phyloP scores from a whole-genome alignment of 1,140 invertebrate genomes.

The Chrysomallon squamiferum region DNA sequence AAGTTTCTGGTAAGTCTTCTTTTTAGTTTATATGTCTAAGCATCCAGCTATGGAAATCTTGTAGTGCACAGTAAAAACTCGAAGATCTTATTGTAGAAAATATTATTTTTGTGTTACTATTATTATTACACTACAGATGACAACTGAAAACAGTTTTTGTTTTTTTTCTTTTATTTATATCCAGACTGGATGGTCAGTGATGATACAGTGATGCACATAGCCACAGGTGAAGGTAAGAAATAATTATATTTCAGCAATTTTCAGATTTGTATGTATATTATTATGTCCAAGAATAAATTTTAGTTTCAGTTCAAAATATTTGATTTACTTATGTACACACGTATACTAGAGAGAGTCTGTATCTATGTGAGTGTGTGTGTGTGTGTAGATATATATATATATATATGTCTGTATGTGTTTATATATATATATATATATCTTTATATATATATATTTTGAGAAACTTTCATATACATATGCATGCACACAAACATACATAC shows the following conservation, averaged over 20 bases:
- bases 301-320: too few species aligned
- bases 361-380: too few species aligned
- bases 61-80: background rate
- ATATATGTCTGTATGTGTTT: too few species aligned
- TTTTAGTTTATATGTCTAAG: background rate
- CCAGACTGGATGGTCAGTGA: constrained; percentile 42
- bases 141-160: background rate
- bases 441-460: too few species aligned
- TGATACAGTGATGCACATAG: constrained; percentile 45
- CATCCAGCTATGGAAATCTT: background rate
- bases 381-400: too few species aligned
- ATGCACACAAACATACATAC: background rate
- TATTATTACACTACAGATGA: background rate
- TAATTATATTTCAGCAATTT: background rate
- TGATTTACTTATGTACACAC: too few species aligned
- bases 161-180: background rate
- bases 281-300: too few species aligned
- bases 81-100: background rate
- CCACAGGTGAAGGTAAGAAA: constrained; percentile 35
- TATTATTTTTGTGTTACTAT: background rate
- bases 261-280: too few species aligned
- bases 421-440: too few species aligned
- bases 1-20: constrained; percentile 14
- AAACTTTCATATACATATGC: too few species aligned
- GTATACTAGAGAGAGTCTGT: too few species aligned